Percentiles rank a stretch among this genome's conserved stretches.
These are phyloP conservation scores for Abramis brama DNA, from an alignment of 2,113 vertebrate species.

Conservation along the genomic window DNA sequence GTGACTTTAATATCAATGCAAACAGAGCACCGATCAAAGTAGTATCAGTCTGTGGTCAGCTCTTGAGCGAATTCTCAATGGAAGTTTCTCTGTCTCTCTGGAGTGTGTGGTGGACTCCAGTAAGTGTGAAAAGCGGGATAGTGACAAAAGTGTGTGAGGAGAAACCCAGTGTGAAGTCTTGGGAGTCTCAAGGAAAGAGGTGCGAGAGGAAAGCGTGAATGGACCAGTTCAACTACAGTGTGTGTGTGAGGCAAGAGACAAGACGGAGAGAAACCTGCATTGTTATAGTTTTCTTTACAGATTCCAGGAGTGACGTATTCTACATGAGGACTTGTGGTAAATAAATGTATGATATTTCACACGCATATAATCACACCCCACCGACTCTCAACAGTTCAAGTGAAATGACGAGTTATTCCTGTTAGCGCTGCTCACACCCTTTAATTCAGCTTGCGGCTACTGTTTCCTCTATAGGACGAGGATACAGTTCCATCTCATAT, in stretches of 20 bases:
- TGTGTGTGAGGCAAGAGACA: conserved; percentile 14
- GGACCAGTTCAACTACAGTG: conserved; percentile 4
- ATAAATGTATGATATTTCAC: background rate
- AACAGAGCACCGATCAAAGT: background rate
- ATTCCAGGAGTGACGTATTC: background rate
- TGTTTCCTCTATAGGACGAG: background rate
- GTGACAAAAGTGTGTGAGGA: conserved; percentile 48
- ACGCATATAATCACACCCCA: background rate
- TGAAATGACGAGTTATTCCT: background rate
- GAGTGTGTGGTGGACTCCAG: conserved; percentile 17
- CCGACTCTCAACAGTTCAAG: background rate
- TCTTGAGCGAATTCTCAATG: background rate
- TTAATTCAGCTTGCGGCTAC: background rate
- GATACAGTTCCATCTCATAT: background rate
- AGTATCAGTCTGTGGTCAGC: conserved; percentile 8
- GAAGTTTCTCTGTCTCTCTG: conserved; percentile 38
- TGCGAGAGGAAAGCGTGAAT: conserved; percentile 42
- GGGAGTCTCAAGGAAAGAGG: conserved; percentile 33
- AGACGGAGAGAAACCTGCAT: background rate
- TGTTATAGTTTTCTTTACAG: background rate
- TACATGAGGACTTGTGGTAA: background rate
- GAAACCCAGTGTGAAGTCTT: conserved; percentile 59
- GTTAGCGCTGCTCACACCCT: background rate
- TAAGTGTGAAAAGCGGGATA: conserved; percentile 52
- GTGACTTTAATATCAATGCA: background rate